Percentiles rank a stretch among this genome's conserved stretches.
These are phyloP conservation scores for Volucella inflata DNA, from an alignment of 2,888 invertebrate genomes.

Conservation along the genomic window DNA sequence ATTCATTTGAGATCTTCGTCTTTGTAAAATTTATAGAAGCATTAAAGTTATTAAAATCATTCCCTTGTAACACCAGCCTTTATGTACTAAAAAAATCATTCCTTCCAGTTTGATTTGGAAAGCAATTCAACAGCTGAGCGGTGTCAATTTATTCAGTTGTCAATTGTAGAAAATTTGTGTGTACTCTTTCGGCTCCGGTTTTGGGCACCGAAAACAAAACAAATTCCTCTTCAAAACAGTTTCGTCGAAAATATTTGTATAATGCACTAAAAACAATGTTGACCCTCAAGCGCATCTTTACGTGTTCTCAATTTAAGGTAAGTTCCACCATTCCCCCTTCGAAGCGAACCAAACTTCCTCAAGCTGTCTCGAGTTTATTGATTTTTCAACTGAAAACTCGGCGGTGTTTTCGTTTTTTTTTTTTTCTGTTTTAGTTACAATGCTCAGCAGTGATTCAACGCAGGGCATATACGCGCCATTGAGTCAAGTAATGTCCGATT, in stretches of 20 bases:
- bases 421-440: conserved; percentile 79
- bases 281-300: conserved; percentile 75
- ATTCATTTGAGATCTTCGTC: no score
- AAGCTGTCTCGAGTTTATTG: conserved; percentile 76
- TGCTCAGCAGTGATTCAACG: conserved; percentile 83
- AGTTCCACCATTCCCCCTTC: background rate
- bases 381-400: conserved; percentile 77
- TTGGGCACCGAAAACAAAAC: conserved; percentile 14
- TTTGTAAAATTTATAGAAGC: no score
- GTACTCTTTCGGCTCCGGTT: conserved; percentile 38
- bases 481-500: conserved; percentile 91
- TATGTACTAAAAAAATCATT: conserved; percentile 22
- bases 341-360: no score
- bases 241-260: conserved; percentile 14
- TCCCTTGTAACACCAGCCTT: background rate
- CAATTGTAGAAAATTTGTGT: conserved; percentile 45
- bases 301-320: conserved; percentile 79
- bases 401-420: conserved; percentile 23
- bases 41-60: no score
- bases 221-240: conserved; percentile 8
- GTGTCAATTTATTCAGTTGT: background rate
- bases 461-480: conserved; percentile 89
- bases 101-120: background rate
- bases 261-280: conserved; percentile 74
- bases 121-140: conserved; percentile 24